A percentile compares a stretch with the other conserved stretches of the same genome.
phyloP scores from a whole-genome alignment of 30 jellyfish, hydroid and myxozoan species.

The Mastigias papua region DNA sequence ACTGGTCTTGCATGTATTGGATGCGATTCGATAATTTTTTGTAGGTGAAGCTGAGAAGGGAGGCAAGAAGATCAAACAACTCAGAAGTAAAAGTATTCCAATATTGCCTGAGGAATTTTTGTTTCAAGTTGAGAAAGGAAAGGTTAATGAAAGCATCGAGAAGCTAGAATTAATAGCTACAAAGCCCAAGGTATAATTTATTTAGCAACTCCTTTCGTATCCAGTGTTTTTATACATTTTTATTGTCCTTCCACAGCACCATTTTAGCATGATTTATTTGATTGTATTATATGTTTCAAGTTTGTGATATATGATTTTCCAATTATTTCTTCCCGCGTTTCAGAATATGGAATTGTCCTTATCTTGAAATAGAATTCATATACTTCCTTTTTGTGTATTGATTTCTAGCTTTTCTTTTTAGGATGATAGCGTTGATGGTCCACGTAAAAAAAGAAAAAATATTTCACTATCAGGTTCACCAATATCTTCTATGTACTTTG shows the following conservation, averaged over 20 bases:
- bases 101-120: conserved; percentile 39
- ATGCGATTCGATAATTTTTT: neutral
- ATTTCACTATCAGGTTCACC: neutral
- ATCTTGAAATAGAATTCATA: no score
- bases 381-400: no score
- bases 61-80: conserved; percentile 27
- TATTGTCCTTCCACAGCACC: no score
- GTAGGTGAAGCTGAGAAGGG: conserved; percentile 53
- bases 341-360: no score
- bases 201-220: neutral
- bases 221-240: no score
- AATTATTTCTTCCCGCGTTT: no score
- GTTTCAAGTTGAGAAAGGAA: conserved; percentile 16
- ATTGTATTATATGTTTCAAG: no score
- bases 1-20: no score
- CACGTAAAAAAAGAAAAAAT: neutral
- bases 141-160: conserved; percentile 21
- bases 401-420: neutral
- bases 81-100: conserved; percentile 29
- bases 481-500: no score
- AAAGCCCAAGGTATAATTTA: conserved; percentile 17
- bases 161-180: conserved; percentile 60
- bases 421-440: conserved; percentile 18
- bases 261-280: no score
- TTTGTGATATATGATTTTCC: no score